Percentiles rank a stretch among this genome's conserved stretches.
These are phyloP conservation scores for Otus scops DNA, from an alignment of 2,797 vertebrate species.

Conservation along the genomic window DNA sequence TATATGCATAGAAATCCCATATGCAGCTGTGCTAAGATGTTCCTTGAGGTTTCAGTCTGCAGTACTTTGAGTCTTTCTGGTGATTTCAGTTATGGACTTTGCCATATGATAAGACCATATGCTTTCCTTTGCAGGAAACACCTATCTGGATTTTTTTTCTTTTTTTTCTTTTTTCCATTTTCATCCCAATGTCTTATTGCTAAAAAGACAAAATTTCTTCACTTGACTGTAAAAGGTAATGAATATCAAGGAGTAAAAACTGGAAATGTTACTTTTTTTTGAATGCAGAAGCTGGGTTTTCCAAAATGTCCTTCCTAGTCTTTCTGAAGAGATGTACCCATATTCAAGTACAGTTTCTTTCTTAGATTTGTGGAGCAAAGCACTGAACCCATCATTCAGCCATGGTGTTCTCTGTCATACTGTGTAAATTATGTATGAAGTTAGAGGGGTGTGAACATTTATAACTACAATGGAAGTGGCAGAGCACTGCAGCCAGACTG, in stretches of 20 bases:
- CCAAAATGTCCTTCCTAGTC: not conserved
- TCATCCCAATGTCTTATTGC: not conserved
- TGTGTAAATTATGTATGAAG: not conserved
- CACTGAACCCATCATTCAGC: not conserved
- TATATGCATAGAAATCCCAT: not conserved
- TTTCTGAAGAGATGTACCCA: not conserved
- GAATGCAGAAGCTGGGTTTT: not conserved
- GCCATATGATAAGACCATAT: not conserved
- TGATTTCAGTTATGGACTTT: not conserved
- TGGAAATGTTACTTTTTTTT: not conserved
- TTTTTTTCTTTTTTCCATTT: not conserved
- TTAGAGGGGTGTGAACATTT: not conserved
- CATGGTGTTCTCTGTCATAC: not conserved
- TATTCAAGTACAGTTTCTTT: not conserved
- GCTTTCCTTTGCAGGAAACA: not conserved
- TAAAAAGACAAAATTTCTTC: not conserved
- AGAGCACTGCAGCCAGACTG: not conserved
- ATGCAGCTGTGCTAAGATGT: not conserved
- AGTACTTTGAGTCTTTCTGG: not conserved
- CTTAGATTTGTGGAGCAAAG: not conserved
- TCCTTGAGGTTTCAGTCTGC: not conserved
- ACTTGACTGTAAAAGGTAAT: not conserved
- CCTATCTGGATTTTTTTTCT: not conserved
- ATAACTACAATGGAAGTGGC: not conserved
- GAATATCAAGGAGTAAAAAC: not conserved